These are phyloP conservation scores for Amazona vittata DNA, from an alignment of 2,113 vertebrate species.

Conservation along the genomic window DNA sequence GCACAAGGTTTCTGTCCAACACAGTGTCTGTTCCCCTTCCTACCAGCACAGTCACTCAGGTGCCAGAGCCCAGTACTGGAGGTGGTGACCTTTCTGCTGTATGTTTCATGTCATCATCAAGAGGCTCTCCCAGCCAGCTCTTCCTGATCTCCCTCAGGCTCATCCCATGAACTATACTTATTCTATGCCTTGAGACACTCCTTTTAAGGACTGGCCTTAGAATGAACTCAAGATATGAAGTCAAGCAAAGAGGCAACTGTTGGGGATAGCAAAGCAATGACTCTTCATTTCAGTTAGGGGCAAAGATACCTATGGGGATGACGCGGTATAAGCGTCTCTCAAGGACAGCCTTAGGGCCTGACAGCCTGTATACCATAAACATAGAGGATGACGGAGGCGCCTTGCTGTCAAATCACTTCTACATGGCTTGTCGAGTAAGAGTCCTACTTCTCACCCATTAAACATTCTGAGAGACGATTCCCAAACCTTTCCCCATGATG, in stretches of 20 bases:
- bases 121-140: background rate
- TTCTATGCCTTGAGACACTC: background rate
- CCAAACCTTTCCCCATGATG: background rate
- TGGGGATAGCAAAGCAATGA: background rate
- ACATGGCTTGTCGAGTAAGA: background rate
- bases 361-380: accelerated
- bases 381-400: too few relatives aligned
- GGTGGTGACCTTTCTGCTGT: background rate
- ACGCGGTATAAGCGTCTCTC: background rate
- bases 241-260: background rate
- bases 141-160: background rate
- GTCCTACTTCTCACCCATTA: background rate
- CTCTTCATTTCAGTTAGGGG: background rate
- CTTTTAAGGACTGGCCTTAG: background rate
- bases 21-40: background rate
- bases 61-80: background rate
- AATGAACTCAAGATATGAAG: background rate
- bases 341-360: too few relatives aligned
- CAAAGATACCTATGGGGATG: background rate
- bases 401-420: background rate
- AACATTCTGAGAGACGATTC: background rate
- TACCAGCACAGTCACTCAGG: background rate
- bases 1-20: background rate
- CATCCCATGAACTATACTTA: background rate
- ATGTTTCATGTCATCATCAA: background rate